Evolutionary conservation across 1,140 invertebrate genomes (phyloP).

Genomic region (Zaprionus tsacasi): DNA sequence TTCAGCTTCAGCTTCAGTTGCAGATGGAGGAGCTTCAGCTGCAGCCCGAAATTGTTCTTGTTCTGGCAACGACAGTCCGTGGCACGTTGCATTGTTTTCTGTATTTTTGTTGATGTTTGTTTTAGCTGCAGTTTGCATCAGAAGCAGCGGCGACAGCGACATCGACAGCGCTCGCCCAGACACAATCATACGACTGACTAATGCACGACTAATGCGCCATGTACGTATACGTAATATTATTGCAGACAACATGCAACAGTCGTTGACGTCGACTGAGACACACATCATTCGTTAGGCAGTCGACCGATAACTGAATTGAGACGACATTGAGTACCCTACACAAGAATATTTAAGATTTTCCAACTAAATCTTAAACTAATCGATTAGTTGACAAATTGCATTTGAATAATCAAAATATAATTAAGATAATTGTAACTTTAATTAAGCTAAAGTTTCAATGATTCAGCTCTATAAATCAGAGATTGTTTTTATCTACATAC

Average conservation of each 20-base stretch:
- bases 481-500: neutral
- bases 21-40: constrained; percentile 3
- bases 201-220: constrained; percentile 50
- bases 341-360: neutral
- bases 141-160: neutral
- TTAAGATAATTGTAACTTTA: neutral
- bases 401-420: too few species aligned
- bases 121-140: constrained; percentile 6
- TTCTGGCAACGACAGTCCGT: constrained; percentile 22
- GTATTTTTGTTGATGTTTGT: constrained; percentile 9
- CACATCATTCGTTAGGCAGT: neutral
- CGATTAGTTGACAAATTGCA: too few species aligned
- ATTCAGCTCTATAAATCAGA: neutral
- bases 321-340: neutral
- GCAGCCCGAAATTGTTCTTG: constrained; percentile 11
- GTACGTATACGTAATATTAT: constrained; percentile 58
- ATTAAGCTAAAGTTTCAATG: neutral
- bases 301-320: neutral
- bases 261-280: neutral
- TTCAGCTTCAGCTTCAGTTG: constrained; percentile 6
- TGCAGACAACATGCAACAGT: constrained; percentile 14
- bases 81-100: constrained; percentile 38
- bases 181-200: constrained; percentile 55
- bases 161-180: constrained; percentile 33
- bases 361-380: neutral